These are phyloP conservation scores for Merodon equestris DNA, from an alignment of 2,888 invertebrate species.

Conservation along the genomic window DNA sequence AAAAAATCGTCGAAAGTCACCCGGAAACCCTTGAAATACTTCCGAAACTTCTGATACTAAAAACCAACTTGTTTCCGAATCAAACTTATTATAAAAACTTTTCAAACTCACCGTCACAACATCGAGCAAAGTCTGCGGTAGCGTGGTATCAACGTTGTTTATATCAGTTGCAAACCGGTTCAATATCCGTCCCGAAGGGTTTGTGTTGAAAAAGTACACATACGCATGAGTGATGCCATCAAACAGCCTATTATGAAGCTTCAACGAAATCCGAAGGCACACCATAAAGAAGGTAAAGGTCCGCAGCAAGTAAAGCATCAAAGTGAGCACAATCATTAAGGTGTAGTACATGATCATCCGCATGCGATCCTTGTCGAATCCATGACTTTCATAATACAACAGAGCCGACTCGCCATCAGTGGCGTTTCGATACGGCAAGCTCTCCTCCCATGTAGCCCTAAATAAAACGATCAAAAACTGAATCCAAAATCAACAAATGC, in stretches of 20 bases:
- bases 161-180: slow-evolving; percentile 89
- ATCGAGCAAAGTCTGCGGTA: slow-evolving; percentile 82
- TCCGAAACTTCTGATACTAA: no score
- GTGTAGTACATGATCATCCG: slow-evolving; percentile 74
- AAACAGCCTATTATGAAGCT: slow-evolving; percentile 89
- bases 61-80: no score
- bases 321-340: slow-evolving; percentile 72
- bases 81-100: no score
- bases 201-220: slow-evolving; percentile 89
- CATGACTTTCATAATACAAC: neutral
- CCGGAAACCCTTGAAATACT: no score
- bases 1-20: no score
- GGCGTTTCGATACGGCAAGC: slow-evolving; percentile 64
- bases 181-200: slow-evolving; percentile 83
- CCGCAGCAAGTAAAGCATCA: slow-evolving; percentile 81
- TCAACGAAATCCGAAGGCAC: slow-evolving; percentile 87
- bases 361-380: slow-evolving; percentile 64
- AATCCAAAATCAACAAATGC: neutral
- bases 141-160: slow-evolving; percentile 82
- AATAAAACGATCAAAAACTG: neutral
- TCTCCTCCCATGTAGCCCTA: slow-evolving; percentile 79
- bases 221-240: slow-evolving; percentile 85
- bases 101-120: slow-evolving; percentile 80
- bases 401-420: no score
- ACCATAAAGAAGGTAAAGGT: slow-evolving; percentile 84